phyloP scores from a whole-genome alignment of 2,888 invertebrate genomes.

The Leucophora obtusa region DNA sequence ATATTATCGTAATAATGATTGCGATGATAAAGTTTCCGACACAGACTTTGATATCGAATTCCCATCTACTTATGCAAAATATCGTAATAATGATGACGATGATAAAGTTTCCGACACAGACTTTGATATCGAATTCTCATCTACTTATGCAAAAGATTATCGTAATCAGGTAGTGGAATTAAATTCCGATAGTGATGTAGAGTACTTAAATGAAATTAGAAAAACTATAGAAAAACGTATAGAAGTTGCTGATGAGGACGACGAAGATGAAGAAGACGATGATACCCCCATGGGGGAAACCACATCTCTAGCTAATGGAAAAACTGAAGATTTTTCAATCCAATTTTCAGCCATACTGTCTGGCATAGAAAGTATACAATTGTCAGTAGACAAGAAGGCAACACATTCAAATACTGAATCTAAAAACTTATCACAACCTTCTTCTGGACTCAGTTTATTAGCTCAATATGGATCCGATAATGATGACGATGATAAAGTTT shows the following conservation, averaged over 20 bases:
- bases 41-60: no score
- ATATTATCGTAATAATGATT: no score
- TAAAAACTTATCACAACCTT: background rate
- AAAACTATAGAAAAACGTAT: conserved; percentile 70
- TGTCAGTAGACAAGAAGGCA: background rate
- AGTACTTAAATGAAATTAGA: conserved; percentile 70
- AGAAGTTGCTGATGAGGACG: conserved; percentile 67
- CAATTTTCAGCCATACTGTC: background rate
- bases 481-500: no score
- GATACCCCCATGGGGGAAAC: no score
- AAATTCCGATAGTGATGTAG: conserved; percentile 69
- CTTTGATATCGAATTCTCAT: conserved; percentile 72
- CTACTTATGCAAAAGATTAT: conserved; percentile 62
- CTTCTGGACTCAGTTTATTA: conserved; percentile 70
- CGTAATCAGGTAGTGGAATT: conserved; percentile 70
- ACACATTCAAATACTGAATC: background rate
- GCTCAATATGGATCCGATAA: conserved; percentile 72
- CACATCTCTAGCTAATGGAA: background rate
- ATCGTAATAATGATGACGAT: no score
- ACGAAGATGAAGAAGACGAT: conserved; percentile 70
- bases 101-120: conserved; percentile 67
- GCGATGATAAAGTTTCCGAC: no score
- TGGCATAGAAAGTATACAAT: background rate
- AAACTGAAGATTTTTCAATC: background rate
- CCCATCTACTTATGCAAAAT: no score